A percentile compares a stretch with the other conserved stretches of the same genome.
These are phyloP conservation scores for Centropus bengalensis DNA, from an alignment of 2,113 vertebrate genomes.

Conservation along the genomic window DNA sequence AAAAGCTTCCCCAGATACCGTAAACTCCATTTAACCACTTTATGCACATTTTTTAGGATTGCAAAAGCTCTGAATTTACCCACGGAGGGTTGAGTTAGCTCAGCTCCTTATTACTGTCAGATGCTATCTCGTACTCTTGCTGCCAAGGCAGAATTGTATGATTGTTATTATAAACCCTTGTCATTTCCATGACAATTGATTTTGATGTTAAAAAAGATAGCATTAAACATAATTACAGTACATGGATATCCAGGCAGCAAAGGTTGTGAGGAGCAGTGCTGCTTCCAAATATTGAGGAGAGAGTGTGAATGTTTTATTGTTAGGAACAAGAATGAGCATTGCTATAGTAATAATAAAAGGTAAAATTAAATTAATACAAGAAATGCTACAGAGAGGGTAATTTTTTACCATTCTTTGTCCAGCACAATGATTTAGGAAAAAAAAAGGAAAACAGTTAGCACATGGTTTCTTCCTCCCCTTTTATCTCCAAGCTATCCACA, in stretches of 20 bases:
- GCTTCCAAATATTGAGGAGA: conserved; percentile 12
- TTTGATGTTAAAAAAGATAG: conserved; percentile 41
- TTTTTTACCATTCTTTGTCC: not conserved
- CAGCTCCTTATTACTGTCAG: conserved; percentile 37
- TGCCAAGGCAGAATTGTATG: conserved; percentile 37
- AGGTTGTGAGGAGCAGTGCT: not conserved
- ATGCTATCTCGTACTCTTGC: not conserved
- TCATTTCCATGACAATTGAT: conserved; percentile 63
- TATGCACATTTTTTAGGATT: not conserved
- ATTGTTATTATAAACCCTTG: conserved; percentile 46
- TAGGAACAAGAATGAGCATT: not conserved
- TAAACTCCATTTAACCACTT: not conserved
- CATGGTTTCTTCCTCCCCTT: not conserved
- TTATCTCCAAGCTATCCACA: not conserved
- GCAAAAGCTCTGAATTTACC: not conserved
- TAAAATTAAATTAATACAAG: conserved; percentile 19
- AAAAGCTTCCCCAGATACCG: not conserved
- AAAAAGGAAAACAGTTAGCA: conserved; percentile 29
- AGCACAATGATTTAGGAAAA: not conserved
- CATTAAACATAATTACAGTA: conserved; percentile 40
- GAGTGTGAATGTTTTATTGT: not conserved
- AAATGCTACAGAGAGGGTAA: not conserved
- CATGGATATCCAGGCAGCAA: conserved; percentile 4
- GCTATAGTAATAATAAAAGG: not conserved
- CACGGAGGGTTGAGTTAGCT: not conserved